Conservation (phyloP, 92 coral and sea anemone genomes). For the Actinostola sp. region DNA sequence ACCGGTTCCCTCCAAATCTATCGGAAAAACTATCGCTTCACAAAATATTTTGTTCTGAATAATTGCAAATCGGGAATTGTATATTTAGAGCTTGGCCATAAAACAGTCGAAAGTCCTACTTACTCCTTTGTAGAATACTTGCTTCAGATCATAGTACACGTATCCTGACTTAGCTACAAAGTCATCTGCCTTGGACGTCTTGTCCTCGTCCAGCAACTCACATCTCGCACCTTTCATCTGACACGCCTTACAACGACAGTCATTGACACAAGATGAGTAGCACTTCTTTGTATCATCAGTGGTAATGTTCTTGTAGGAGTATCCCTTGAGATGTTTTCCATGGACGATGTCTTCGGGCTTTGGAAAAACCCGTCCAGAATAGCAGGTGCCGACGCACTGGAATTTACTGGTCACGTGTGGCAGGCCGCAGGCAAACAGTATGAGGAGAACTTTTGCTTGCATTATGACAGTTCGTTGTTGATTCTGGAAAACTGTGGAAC, state of each 20-base stretch:
- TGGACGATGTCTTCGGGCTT: neutral
- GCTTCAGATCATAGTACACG: conserved; percentile 4
- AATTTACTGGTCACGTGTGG: neutral
- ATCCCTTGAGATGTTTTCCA: conserved; percentile 7
- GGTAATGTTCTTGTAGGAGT: conserved; percentile 38
- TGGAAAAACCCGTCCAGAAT: neutral
- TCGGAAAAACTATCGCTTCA: too few relatives aligned
- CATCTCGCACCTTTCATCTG: conserved; percentile 43
- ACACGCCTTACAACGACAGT: conserved; percentile 48
- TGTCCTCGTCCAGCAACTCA: conserved; percentile 46
- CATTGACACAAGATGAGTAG: conserved; percentile 27
- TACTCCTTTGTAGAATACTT: conserved; percentile 7
- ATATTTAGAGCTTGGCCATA: too few relatives aligned
- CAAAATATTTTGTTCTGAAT: too few relatives aligned
- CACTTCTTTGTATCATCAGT: conserved; percentile 24
- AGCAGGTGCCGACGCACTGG: conserved; percentile 4
- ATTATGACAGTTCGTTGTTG: too few relatives aligned
- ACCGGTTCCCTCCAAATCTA: too few relatives aligned
- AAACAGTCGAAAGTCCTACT: neutral
- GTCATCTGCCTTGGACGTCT: conserved; percentile 16
- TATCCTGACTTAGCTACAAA: conserved; percentile 13
- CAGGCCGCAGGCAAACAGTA: too few relatives aligned
- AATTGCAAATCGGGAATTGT: too few relatives aligned
- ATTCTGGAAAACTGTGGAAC: too few relatives aligned
- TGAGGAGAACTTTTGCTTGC: too few relatives aligned